Evolutionary conservation across 2,797 vertebrate species (phyloP).

Genomic region (Ispidina lecontei): DNA sequence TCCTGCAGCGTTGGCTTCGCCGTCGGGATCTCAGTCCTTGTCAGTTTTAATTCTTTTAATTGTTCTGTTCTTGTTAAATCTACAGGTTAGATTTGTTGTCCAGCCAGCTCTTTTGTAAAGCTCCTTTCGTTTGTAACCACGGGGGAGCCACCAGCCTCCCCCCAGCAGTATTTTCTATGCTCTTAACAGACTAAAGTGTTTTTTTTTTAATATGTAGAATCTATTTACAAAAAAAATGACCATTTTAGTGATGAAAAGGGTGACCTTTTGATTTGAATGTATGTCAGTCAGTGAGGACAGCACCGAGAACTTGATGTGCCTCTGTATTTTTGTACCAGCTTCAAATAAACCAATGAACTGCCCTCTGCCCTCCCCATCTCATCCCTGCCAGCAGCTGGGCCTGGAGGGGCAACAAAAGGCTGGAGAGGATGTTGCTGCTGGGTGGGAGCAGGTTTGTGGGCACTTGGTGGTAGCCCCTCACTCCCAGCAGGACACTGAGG

Average conservation of each 20-base stretch:
- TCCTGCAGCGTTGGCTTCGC: rapidly evolving
- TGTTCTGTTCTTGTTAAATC: conserved; percentile 5
- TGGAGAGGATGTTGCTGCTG: not conserved
- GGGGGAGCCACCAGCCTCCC: not conserved
- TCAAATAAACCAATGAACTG: conserved; percentile 73
- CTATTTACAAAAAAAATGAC: conserved; percentile 59
- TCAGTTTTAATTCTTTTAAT: not conserved
- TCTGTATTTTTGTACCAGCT: conserved; percentile 80
- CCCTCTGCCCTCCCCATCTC: not conserved
- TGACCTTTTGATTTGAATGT: conserved; percentile 15
- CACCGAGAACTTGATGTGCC: conserved; percentile 63
- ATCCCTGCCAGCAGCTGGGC: too few species aligned
- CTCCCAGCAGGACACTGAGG: not conserved
- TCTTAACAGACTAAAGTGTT: conserved; percentile 30
- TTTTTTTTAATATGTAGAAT: conserved; percentile 64
- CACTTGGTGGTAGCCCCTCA: not conserved
- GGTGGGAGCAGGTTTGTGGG: not conserved
- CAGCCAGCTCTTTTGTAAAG: conserved; percentile 28
- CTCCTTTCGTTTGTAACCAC: conserved; percentile 47
- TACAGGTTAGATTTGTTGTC: conserved; percentile 75
- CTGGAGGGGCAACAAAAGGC: too few species aligned
- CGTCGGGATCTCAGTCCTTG: not conserved
- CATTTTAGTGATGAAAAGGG: conserved; percentile 51
- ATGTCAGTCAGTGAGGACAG: conserved; percentile 35
- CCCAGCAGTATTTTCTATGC: conserved; percentile 53